Percentiles rank a stretch among this genome's conserved stretches.
Conservation (phyloP, 2,888 invertebrate species). For the Cephus spinipes region DNA sequence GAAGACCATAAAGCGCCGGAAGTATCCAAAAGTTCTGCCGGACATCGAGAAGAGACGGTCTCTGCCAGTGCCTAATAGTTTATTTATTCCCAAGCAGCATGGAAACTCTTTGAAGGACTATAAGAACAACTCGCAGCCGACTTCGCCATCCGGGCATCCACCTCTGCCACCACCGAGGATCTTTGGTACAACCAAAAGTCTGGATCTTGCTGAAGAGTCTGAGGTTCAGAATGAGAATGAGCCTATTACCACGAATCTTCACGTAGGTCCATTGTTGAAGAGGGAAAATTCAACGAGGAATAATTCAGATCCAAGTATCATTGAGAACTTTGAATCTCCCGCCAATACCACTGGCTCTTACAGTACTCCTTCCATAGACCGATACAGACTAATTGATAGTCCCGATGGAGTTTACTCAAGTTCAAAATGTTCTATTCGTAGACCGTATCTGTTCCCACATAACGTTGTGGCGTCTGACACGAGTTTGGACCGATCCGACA, state of each 20-base stretch:
- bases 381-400: conserved; percentile 46
- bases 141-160: conserved; percentile 34
- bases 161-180: conserved; percentile 82
- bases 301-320: conserved; percentile 51
- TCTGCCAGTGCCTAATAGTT: conserved; percentile 53
- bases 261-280: conserved; percentile 57
- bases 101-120: conserved; percentile 46
- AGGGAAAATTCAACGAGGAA: conserved; percentile 49
- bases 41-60: conserved; percentile 71
- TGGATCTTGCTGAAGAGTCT: conserved; percentile 51
- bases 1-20: conserved; percentile 79
- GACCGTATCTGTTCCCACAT: conserved; percentile 55
- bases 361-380: conserved; percentile 7
- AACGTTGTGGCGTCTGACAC: conserved; percentile 63
- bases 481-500: conserved; percentile 34
- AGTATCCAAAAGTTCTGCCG: conserved; percentile 89
- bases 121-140: conserved; percentile 36
- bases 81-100: conserved; percentile 47
- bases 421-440: conserved; percentile 52
- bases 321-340: conserved; percentile 15
- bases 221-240: conserved; percentile 33
- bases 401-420: conserved; percentile 46
- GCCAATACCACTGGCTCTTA: background rate
- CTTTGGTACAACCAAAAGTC: conserved; percentile 58
- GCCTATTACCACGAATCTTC: conserved; percentile 58